Conservation (phyloP, 2,797 vertebrate genomes). For the Podarcis lilfordi region DNA sequence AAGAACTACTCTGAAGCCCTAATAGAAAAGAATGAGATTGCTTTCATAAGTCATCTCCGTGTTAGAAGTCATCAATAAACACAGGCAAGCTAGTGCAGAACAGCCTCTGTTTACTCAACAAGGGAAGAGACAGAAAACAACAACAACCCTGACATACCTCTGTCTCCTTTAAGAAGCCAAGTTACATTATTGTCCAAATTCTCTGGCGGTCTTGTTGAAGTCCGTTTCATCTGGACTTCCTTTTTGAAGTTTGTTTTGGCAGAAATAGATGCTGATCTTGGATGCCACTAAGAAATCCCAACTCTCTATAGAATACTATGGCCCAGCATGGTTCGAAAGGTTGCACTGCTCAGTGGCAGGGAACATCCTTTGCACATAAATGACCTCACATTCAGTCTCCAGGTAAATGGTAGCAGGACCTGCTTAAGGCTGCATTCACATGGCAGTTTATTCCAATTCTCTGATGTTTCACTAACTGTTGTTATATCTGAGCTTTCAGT, state of each 20-base stretch:
- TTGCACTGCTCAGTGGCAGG: background rate
- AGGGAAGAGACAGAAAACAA: background rate
- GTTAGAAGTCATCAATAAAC: no score
- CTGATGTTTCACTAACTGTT: no score
- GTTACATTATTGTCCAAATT: background rate
- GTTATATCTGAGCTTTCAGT: no score
- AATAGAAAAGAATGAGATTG: no score
- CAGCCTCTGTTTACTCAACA: background rate
- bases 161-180: background rate
- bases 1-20: background rate
- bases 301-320: background rate
- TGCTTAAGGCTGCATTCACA: background rate
- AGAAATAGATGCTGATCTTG: background rate
- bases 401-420: background rate
- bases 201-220: background rate
- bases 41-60: no score
- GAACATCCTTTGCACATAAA: background rate
- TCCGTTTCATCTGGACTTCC: background rate
- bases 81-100: background rate
- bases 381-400: background rate
- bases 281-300: background rate
- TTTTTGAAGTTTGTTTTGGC: background rate
- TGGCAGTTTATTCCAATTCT: no score
- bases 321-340: background rate
- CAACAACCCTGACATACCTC: no score